Evolutionary conservation across 2,113 vertebrate genomes (phyloP), one percentile per base, ranked within the genome.

Genomic region (Xenopus laevis): DNA sequence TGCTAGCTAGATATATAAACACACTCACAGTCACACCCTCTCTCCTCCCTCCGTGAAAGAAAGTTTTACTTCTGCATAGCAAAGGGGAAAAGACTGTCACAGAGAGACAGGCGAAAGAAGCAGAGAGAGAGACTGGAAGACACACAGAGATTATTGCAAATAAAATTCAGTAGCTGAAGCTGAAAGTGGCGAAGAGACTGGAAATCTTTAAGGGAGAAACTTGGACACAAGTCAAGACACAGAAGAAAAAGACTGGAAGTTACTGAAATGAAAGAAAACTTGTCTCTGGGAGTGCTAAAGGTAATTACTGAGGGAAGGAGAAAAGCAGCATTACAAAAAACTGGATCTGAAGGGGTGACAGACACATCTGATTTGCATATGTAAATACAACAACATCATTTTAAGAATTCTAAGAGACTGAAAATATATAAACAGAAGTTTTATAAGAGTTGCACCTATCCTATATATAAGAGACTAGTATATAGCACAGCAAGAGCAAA

Each of bases 41-140:
- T n/a, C 58, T 47, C 73, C 73, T 69, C 65, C 58, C 73, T 75
- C 64, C 58, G 68, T 75, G 57, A 27, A 40, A 70, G 53, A 40
- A 74, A 75, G 65, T 68, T 75, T 68, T 75, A 69, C 65, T 75
- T 75, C 73, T 75, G 72, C 65, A 63, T 62, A 69, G 73, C 73
- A 68, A 67, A 75, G 73, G 27, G 73, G 73, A 75, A 69, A 57
- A 53, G 73, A 45, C 65, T 44, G 57, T 27, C 3, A 33, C 10
- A 15, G 21, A 30, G 10, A 44, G 44, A 45, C 15, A 40, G 33
- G 6, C 33, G 33, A 40, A 40, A 40, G 33, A 40, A 9, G 33
- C 33, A 40, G 33, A 40, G 33, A 20, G 46, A 20, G 10, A 65
- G 18, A 44, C 47, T 45, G 0, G 13, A 66, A 18, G 60, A 52